A percentile compares a stretch with the other conserved stretches of the same genome.
These are phyloP conservation scores for Eledona agricola DNA, from an alignment of 2,888 invertebrate species.

Conservation along the genomic window DNA sequence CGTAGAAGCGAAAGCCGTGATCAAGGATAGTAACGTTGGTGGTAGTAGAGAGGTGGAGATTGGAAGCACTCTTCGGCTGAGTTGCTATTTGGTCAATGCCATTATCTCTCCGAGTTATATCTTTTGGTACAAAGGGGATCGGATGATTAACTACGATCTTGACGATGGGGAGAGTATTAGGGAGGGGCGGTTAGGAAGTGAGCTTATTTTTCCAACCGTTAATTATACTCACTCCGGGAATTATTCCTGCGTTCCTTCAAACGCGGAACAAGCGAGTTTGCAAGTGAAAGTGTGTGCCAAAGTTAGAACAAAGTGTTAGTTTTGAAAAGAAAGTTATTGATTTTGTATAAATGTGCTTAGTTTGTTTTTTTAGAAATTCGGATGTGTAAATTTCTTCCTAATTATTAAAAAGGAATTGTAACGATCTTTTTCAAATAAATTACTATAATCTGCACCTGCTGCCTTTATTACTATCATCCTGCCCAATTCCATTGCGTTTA, in stretches of 20 bases:
- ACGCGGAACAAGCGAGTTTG: conserved; percentile 78
- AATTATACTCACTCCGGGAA: conserved; percentile 77
- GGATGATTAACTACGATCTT: conserved; percentile 86
- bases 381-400: too few relatives aligned
- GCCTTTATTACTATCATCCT: too few relatives aligned
- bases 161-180: conserved; percentile 68
- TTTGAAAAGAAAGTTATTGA: not conserved
- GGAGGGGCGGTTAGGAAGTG: conserved; percentile 63
- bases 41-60: conserved; percentile 68
- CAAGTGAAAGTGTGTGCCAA: conserved; percentile 11
- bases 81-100: conserved; percentile 74
- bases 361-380: too few relatives aligned
- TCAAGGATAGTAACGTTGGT: conserved; percentile 72
- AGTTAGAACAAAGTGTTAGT: conserved; percentile 10
- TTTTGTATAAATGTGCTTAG: too few relatives aligned
- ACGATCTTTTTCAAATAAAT: too few relatives aligned
- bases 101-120: conserved; percentile 77
- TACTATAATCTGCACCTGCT: too few relatives aligned
- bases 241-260: conserved; percentile 83
- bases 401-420: not conserved
- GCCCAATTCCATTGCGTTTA: too few relatives aligned
- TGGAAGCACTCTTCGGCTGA: conserved; percentile 75
- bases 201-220: conserved; percentile 63
- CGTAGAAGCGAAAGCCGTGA: conserved; percentile 75
- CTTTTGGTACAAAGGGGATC: conserved; percentile 84